phyloP scores from a whole-genome alignment of 2,888 invertebrate species.

The Polyommatus iphigenia region DNA sequence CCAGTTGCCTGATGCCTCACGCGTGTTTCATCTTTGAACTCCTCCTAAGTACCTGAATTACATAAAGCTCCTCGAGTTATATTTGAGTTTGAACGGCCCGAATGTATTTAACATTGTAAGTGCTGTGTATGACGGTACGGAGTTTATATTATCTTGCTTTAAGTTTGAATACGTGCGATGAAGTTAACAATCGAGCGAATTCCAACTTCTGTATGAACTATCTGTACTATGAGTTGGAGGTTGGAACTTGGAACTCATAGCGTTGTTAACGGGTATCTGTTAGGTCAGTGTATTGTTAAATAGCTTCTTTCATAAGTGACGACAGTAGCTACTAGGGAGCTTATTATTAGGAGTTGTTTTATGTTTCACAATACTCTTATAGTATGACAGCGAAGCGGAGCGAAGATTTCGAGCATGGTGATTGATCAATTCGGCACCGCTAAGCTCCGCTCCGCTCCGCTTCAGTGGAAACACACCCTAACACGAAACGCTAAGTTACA shows the following conservation, averaged over 20 bases:
- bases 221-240: neutral
- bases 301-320: neutral
- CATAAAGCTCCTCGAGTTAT: neutral
- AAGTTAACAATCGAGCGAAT: conserved; percentile 28
- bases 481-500: too few species aligned
- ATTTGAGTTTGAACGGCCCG: neutral
- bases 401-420: too few species aligned
- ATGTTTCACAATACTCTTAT: neutral
- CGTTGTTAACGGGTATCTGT: neutral
- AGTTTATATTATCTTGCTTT: conserved; percentile 4
- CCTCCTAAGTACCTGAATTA: neutral
- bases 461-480: too few species aligned
- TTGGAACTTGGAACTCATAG: conserved; percentile 12
- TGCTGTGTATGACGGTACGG: conserved; percentile 20
- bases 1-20: conserved; percentile 58
- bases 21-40: conserved; percentile 16
- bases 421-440: too few species aligned
- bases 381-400: too few species aligned
- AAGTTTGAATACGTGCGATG: conserved; percentile 4
- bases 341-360: neutral
- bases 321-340: neutral
- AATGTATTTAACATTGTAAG: neutral
- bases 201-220: neutral
- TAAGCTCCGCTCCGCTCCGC: too few species aligned
- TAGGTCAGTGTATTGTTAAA: neutral